Base-by-base conservation (phyloP, 2,888 invertebrate genomes). In the Pollenia angustigena region DNA sequence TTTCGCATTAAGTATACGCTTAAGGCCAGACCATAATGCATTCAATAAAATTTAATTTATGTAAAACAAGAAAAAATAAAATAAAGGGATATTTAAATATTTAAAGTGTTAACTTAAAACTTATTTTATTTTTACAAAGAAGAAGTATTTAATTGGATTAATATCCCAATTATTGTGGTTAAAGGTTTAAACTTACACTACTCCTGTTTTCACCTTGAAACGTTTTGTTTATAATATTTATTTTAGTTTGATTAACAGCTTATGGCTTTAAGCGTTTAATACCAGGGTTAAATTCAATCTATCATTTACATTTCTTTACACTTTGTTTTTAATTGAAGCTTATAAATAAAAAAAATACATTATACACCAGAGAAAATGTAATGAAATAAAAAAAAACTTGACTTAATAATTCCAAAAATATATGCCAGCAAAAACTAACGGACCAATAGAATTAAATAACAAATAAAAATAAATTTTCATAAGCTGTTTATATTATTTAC, bases 401-500 rank as follows among this genome's bases (percentile, higher is more conserved):
- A 42, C 8, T 40, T 11, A 71, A 62, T 56, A 80, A 72, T 80
- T 12, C 79, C 52, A 54, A 48, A 69, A 50, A 42, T 32, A 32
- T 48, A 46, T 11, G 18, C 18, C 50, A 52, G 7, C n/a, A 44
- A 44, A 46, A 50, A 11, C 18, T 42, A 4, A n/a, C 42, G n/a
- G 8, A 11, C 40, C 7, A 14, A 32, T 23, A 18, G 16, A 54
- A 54, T 32, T 64, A 32, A 68, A 48, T 32, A 16, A 66, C 16
- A 74, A 42, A 14, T 54, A n/a, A 50, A 60, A 50, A 81, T 74
- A 66, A 56, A 68, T 75, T 44, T 60, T 52, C 74, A 68, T 52
- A 23, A 78, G 56, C 64, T 64, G 56, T 58, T 71, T 48, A 64
- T 71, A 83, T 64, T 62, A 44, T 32, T 32, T 32, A 6, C 32